These are phyloP conservation scores for Murina feae DNA, from an alignment of 2,113 vertebrate genomes.

Conservation along the genomic window DNA sequence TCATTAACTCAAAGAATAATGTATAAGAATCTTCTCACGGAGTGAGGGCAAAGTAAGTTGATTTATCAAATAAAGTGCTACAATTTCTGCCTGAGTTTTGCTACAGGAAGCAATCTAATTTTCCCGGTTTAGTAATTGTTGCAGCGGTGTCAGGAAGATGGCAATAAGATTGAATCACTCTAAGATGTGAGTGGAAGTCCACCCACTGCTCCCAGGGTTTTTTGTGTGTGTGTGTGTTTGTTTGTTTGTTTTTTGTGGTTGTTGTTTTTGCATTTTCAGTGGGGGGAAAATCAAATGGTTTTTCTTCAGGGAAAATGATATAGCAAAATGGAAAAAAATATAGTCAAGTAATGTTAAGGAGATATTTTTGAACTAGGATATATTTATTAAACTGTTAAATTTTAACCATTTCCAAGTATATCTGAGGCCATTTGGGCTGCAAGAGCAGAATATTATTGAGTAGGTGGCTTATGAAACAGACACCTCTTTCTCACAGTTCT, in stretches of 20 bases:
- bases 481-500: not conserved
- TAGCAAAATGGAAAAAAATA: not conserved
- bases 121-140: not conserved
- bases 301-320: not conserved
- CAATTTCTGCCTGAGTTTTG: slow-evolving; percentile 1
- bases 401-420: not conserved
- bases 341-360: not conserved
- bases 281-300: not conserved
- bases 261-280: not conserved
- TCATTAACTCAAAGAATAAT: slow-evolving; percentile 28
- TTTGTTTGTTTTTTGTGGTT: too few relatives aligned
- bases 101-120: not conserved
- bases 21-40: slow-evolving; percentile 5
- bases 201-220: accelerated
- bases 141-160: not conserved
- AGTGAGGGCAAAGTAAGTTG: not conserved
- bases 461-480: not conserved
- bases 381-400: not conserved
- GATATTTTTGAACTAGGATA: not conserved
- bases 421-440: not conserved
- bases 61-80: slow-evolving; percentile 1
- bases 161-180: not conserved
- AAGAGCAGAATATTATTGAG: not conserved
- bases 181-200: not conserved
- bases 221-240: too few relatives aligned